Percentiles rank a stretch among this genome's conserved stretches.
Evolutionary conservation across 2,888 invertebrate species (phyloP).

Genomic region (Erynnis tages): DNA sequence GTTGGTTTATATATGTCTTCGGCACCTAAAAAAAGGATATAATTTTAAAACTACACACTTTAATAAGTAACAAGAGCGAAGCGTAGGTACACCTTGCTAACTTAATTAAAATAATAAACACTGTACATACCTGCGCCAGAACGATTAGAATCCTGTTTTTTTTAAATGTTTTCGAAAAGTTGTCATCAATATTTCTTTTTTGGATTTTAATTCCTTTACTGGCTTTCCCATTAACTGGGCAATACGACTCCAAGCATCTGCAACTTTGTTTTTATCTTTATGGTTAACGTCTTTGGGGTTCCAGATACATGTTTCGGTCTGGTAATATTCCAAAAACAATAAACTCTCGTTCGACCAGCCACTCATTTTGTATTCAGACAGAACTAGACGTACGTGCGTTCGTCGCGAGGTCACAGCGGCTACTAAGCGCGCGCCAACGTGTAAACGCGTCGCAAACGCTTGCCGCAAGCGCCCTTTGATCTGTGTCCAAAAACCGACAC

Average conservation of each 20-base stretch:
- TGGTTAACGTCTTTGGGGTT: slow-evolving; percentile 33
- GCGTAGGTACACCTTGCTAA: not conserved
- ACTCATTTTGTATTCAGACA: not conserved
- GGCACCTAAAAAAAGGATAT: not conserved
- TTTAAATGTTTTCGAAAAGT: slow-evolving; percentile 30
- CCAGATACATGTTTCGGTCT: slow-evolving; percentile 32
- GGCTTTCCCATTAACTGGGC: slow-evolving; percentile 26
- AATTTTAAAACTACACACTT: not conserved
- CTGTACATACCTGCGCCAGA: slow-evolving; percentile 29
- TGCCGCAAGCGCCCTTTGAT: slow-evolving; percentile 29
- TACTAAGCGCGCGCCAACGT: slow-evolving; percentile 17
- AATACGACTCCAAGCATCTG: slow-evolving; percentile 33
- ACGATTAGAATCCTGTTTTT: slow-evolving; percentile 28
- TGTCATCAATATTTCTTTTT: slow-evolving; percentile 34
- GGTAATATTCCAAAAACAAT: not conserved
- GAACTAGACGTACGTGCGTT: not conserved
- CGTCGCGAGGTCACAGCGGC: not conserved
- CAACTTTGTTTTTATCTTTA: slow-evolving; percentile 35
- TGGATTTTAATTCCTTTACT: slow-evolving; percentile 31
- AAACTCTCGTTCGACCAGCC: slow-evolving; percentile 11
- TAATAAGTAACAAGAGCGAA: not conserved
- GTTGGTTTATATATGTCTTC: slow-evolving; percentile 31
- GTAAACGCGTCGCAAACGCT: slow-evolving; percentile 21
- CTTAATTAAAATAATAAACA: slow-evolving; percentile 30
- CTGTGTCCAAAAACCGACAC: slow-evolving; percentile 31